Conservation (phyloP, 2,888 invertebrate genomes). For the Nemoura dubitans region DNA sequence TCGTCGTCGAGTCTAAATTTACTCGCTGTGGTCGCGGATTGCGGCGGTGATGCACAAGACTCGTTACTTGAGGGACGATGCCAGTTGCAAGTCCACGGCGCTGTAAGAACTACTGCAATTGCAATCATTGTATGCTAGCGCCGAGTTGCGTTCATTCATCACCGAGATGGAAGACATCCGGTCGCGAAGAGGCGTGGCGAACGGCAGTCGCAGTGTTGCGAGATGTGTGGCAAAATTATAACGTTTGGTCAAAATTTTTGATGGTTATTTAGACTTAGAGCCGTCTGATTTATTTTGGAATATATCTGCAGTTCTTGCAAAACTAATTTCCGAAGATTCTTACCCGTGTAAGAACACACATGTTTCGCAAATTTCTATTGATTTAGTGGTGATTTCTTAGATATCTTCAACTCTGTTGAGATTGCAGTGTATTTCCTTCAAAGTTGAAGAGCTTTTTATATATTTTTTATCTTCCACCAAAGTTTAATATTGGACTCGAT, state of each 20-base stretch:
- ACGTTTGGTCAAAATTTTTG: not conserved
- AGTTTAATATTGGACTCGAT: not conserved
- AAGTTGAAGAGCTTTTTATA: not conserved
- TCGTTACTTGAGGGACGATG: constrained; percentile 14
- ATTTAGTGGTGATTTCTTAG: not conserved
- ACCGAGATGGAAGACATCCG: constrained; percentile 32
- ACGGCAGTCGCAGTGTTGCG: not conserved
- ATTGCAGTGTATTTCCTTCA: not conserved
- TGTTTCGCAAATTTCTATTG: not conserved
- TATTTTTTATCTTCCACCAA: not conserved
- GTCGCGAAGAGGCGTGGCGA: not conserved
- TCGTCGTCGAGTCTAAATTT: constrained; percentile 25
- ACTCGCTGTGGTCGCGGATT: constrained; percentile 33
- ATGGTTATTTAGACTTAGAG: not conserved
- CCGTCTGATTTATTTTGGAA: not conserved
- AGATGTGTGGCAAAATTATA: not conserved
- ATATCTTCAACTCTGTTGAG: not conserved
- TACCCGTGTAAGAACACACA: not conserved
- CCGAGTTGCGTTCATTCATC: constrained; percentile 24
- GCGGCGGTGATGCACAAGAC: constrained; percentile 27
- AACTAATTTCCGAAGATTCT: not conserved
- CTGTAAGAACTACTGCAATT: constrained; percentile 3
- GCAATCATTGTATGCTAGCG: not conserved
- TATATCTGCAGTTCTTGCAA: not conserved
- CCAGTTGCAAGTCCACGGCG: not conserved